Evolutionary conservation across 2,888 invertebrate genomes (phyloP).

Genomic region (Thereva nobilitata): DNA sequence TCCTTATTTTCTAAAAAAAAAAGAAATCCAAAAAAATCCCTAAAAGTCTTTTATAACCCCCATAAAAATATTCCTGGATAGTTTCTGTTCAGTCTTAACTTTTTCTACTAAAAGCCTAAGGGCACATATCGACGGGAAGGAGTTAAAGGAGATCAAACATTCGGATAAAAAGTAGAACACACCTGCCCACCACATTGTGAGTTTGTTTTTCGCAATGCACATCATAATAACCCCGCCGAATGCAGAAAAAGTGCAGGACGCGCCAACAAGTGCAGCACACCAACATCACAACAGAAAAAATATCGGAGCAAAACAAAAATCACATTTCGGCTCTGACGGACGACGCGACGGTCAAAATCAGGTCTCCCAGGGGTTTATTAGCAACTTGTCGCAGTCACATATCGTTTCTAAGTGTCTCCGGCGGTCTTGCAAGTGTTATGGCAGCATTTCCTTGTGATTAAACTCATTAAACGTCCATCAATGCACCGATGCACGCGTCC

Average conservation of each 20-base stretch:
- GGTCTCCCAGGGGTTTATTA: constrained; percentile 3
- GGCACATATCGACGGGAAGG: constrained; percentile 23
- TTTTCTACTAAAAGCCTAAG: neutral
- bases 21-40: too few relatives aligned
- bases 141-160: constrained; percentile 35
- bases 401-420: neutral
- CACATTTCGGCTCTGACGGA: too few relatives aligned
- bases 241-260: neutral
- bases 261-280: too few relatives aligned
- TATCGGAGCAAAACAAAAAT: constrained; percentile 3
- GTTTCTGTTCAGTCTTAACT: neutral
- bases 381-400: too few relatives aligned
- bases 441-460: constrained; percentile 19
- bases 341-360: constrained; percentile 9
- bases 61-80: too few relatives aligned
- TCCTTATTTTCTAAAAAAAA: too few relatives aligned
- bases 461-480: constrained; percentile 14
- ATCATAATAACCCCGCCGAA: constrained; percentile 12
- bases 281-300: constrained; percentile 1
- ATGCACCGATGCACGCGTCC: constrained; percentile 26
- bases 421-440: neutral
- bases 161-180: constrained; percentile 42
- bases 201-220: constrained; percentile 31
- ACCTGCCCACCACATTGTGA: constrained; percentile 39
- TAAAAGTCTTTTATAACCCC: too few relatives aligned